Percentiles rank a stretch among this genome's conserved stretches.
Conservation (phyloP, 2,113 vertebrate genomes). For the Trogon surrucura region DNA sequence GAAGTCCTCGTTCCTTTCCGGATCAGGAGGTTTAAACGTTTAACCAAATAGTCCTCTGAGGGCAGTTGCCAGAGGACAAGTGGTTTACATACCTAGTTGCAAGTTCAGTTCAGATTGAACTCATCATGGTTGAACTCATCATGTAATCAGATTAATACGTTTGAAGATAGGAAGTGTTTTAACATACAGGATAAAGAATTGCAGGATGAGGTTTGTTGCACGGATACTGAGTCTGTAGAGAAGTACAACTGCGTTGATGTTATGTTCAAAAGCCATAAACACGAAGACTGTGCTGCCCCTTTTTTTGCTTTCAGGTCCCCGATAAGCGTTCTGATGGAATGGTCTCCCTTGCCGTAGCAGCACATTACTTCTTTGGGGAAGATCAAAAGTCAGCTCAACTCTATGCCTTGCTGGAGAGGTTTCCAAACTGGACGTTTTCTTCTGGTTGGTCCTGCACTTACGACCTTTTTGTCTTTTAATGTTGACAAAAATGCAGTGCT, state of each 20-base stretch:
- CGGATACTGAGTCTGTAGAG: background rate
- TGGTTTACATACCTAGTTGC: background rate
- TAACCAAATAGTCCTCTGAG: background rate
- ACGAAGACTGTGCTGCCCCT: background rate
- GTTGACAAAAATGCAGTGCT: background rate
- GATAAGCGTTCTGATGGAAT: slow-evolving; percentile 76
- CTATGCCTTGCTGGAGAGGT: slow-evolving; percentile 75
- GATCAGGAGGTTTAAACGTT: background rate
- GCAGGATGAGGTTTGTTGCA: background rate
- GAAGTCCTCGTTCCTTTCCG: background rate
- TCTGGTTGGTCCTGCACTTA: slow-evolving; percentile 96
- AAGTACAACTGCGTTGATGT: background rate
- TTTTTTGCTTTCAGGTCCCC: slow-evolving; percentile 68
- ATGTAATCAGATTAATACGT: accelerated
- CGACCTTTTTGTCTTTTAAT: slow-evolving; percentile 82
- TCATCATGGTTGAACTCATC: no score
- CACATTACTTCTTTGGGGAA: slow-evolving; percentile 90
- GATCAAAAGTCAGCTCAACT: slow-evolving; percentile 85
- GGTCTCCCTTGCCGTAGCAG: slow-evolving; percentile 87
- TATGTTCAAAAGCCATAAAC: background rate
- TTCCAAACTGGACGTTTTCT: slow-evolving; percentile 90
- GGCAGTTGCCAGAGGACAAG: background rate
- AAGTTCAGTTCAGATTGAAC: background rate
- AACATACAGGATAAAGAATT: background rate
- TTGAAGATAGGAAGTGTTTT: background rate